Percentiles rank a stretch among this genome's conserved stretches.
Evolutionary conservation across 1,140 invertebrate species (phyloP).

Genomic region (Anoplophora glabripennis): DNA sequence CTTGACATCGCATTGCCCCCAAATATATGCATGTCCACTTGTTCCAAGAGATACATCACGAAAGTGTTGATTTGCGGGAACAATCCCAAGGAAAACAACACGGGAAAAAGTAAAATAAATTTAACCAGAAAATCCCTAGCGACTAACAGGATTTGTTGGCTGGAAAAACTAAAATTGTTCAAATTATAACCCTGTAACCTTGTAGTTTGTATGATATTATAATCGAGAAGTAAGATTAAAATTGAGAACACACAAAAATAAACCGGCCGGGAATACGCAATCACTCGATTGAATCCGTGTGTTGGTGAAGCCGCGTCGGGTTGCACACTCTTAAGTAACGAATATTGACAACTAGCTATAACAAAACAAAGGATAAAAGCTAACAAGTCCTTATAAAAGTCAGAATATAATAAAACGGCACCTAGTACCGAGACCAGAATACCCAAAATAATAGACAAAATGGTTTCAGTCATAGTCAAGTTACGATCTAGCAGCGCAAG

Average conservation of each 20-base stretch:
- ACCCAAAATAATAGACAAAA: constrained; percentile 80
- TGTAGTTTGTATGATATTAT: constrained; percentile 49
- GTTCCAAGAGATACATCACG: constrained; percentile 90
- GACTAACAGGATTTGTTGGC: constrained; percentile 63
- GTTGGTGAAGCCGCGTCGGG: constrained; percentile 97
- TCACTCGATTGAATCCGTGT: constrained; percentile 96
- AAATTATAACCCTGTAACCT: constrained; percentile 56
- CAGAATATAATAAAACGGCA: constrained; percentile 75
- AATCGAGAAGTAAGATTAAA: constrained; percentile 69
- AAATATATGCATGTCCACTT: constrained; percentile 96
- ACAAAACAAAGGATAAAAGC: constrained; percentile 96
- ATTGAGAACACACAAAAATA: constrained; percentile 90
- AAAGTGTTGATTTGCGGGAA: constrained; percentile 98
- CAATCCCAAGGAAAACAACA: constrained; percentile 90
- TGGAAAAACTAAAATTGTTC: constrained; percentile 74
- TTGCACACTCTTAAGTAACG: constrained; percentile 96
- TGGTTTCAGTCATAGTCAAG: constrained; percentile 78
- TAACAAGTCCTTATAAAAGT: constrained; percentile 88
- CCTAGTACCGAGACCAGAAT: constrained; percentile 84
- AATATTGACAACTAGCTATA: constrained; percentile 96
- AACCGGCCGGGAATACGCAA: constrained; percentile 89
- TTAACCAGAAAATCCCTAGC: constrained; percentile 72
- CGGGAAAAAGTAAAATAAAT: constrained; percentile 86
- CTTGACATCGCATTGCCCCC: constrained; percentile 95
- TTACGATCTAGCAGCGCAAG: constrained; percentile 93